Percentiles rank a stretch among this genome's conserved stretches.
Conservation (phyloP, 1,140 invertebrate species). For the Eueides isabella region DNA sequence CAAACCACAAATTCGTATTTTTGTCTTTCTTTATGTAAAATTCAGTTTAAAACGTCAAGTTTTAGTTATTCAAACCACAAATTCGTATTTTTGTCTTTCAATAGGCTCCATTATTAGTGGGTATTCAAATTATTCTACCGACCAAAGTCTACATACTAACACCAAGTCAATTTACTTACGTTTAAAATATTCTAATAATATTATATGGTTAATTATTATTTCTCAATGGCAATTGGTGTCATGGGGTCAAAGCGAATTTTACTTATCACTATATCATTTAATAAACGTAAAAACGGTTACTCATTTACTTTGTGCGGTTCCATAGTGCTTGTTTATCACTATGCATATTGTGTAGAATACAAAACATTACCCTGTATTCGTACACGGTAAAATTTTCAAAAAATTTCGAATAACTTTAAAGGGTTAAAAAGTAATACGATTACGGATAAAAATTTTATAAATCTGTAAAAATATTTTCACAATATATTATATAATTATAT, state of each 20-base stretch:
- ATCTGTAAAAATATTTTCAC: conserved; percentile 10
- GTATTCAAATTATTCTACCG: conserved; percentile 45
- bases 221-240: conserved; percentile 63
- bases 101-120: conserved; percentile 17
- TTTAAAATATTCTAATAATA: conserved; percentile 54
- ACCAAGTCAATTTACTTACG: conserved; percentile 57
- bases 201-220: conserved; percentile 53
- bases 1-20: not conserved
- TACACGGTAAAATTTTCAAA: conserved; percentile 67
- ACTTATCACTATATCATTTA: conserved; percentile 49
- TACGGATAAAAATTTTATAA: conserved; percentile 16
- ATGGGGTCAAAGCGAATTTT: conserved; percentile 59
- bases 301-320: conserved; percentile 59
- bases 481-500: conserved; percentile 4
- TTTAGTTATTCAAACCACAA: conserved; percentile 9
- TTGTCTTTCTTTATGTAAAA: conserved; percentile 7
- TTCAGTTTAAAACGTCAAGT: conserved; percentile 11
- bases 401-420: conserved; percentile 46
- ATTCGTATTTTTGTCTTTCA: not conserved
- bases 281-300: conserved; percentile 50
- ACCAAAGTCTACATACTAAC: conserved; percentile 74
- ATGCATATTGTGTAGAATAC: conserved; percentile 46
- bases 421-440: conserved; percentile 33
- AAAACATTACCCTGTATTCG: conserved; percentile 58
- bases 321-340: conserved; percentile 35